A percentile compares a stretch with the other conserved stretches of the same genome.
These are phyloP conservation scores for Elegia similella DNA, from an alignment of 2,888 invertebrate species.

Conservation along the genomic window DNA sequence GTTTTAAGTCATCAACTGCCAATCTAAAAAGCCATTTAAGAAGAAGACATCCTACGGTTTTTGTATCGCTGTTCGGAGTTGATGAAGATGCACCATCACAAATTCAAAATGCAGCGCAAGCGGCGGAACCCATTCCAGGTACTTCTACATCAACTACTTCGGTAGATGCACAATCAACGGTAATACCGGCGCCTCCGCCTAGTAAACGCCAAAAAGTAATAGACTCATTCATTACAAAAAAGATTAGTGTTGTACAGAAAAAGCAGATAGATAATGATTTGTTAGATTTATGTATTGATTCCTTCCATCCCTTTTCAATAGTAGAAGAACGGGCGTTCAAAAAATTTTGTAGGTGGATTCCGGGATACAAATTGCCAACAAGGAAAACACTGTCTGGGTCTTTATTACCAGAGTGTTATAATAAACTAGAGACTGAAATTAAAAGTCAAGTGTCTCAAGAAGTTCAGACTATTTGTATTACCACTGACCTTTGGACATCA, in stretches of 20 bases:
- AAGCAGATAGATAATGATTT: constrained; percentile 13
- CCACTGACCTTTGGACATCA: constrained; percentile 37
- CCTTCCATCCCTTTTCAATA: constrained; percentile 19
- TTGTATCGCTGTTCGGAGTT: background rate
- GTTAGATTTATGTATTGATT: constrained; percentile 14
- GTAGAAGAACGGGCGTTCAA: constrained; percentile 20
- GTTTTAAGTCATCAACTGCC: constrained; percentile 7
- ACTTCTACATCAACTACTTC: too few species aligned
- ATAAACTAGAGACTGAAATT: background rate
- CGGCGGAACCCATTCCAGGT: too few species aligned
- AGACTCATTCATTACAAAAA: constrained; percentile 16
- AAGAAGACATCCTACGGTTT: constrained; percentile 6
- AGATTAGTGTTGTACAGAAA: constrained; percentile 15
- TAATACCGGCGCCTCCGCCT: background rate
- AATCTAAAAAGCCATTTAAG: constrained; percentile 8
- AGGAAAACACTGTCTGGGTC: background rate
- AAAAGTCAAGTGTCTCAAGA: constrained; percentile 8
- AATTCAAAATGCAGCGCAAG: too few species aligned
- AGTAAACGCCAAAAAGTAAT: constrained; percentile 12
- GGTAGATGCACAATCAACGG: background rate
- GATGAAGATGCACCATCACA: too few species aligned
- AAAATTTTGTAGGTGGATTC: constrained; percentile 16
- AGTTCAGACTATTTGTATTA: constrained; percentile 27
- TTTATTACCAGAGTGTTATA: background rate
- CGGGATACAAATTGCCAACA: background rate